Evolutionary conservation across 2,888 invertebrate species (phyloP).

Genomic region (Timema podura): DNA sequence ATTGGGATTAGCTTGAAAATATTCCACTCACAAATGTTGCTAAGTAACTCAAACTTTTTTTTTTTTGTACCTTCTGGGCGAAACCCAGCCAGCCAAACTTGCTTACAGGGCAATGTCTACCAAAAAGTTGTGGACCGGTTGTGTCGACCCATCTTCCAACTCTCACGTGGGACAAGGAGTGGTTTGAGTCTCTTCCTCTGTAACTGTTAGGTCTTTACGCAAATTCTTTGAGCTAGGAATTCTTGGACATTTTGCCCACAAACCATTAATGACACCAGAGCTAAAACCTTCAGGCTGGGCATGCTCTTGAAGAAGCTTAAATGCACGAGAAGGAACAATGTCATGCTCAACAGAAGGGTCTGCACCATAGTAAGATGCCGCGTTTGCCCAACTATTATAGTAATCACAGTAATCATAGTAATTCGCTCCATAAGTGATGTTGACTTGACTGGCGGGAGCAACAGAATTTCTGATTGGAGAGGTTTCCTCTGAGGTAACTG

Average conservation of each 20-base stretch:
- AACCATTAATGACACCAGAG: conserved; percentile 46
- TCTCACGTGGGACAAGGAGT: conserved; percentile 17
- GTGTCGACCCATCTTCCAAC: conserved; percentile 9
- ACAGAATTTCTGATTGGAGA: conserved; percentile 31
- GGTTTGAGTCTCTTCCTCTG: conserved; percentile 16
- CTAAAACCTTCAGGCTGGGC: conserved; percentile 40
- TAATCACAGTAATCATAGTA: conserved; percentile 52
- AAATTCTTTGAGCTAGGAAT: conserved; percentile 56
- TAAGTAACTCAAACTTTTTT: conserved; percentile 7
- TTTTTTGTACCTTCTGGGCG: conserved; percentile 20
- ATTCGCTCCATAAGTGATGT: conserved; percentile 46
- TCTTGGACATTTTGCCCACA: conserved; percentile 59
- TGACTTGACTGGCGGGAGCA: conserved; percentile 21
- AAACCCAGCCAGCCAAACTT: conserved; percentile 15
- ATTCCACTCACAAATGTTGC: conserved; percentile 16
- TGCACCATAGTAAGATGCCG: conserved; percentile 35
- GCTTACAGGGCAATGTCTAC: conserved; percentile 14
- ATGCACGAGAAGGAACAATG: conserved; percentile 55
- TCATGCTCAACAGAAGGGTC: conserved; percentile 44
- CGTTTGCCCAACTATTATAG: conserved; percentile 53
- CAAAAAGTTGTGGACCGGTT: conserved; percentile 13
- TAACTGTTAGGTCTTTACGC: conserved; percentile 16
- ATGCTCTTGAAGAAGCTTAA: conserved; percentile 52
- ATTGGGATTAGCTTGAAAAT: conserved; percentile 16
- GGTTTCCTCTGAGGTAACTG: conserved; percentile 42